Evolutionary conservation across 2,797 vertebrate species (phyloP).

Genomic region (Liasis olivaceus): DNA sequence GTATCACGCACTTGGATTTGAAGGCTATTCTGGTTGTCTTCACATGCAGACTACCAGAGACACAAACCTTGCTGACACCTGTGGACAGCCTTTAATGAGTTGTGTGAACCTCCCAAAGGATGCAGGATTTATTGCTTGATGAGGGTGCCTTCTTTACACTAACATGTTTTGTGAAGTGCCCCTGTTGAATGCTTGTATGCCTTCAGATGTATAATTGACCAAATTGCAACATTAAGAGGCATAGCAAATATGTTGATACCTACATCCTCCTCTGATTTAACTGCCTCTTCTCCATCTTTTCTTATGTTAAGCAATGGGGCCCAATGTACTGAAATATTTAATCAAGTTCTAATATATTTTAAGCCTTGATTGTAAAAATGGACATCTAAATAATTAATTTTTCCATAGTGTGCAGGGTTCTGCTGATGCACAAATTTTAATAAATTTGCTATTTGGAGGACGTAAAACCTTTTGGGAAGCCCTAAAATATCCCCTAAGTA

Average conservation of each 20-base stretch:
- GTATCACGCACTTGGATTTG: neutral
- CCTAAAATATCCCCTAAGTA: conserved; percentile 66
- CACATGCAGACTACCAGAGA: neutral
- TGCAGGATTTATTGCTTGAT: neutral
- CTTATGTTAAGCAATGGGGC: neutral
- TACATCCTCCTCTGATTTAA: neutral
- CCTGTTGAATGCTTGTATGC: neutral
- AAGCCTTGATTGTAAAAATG: conserved; percentile 46
- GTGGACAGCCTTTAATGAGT: neutral
- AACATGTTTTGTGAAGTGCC: neutral
- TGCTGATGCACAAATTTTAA: conserved; percentile 37
- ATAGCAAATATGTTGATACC: neutral
- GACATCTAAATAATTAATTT: conserved; percentile 32
- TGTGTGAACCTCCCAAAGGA: neutral
- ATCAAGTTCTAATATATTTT: neutral
- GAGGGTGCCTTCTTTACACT: neutral
- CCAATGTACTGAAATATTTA: conserved; percentile 1
- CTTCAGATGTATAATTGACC: neutral
- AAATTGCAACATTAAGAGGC: neutral
- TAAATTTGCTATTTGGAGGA: conserved; percentile 64
- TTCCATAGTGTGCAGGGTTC: conserved; percentile 41
- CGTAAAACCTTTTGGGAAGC: conserved; percentile 54
- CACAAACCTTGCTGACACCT: neutral
- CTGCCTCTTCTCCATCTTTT: neutral
- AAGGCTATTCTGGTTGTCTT: neutral